Conservation (phyloP, 1,140 invertebrate genomes). For the Drosophila pseudoananassae region DNA sequence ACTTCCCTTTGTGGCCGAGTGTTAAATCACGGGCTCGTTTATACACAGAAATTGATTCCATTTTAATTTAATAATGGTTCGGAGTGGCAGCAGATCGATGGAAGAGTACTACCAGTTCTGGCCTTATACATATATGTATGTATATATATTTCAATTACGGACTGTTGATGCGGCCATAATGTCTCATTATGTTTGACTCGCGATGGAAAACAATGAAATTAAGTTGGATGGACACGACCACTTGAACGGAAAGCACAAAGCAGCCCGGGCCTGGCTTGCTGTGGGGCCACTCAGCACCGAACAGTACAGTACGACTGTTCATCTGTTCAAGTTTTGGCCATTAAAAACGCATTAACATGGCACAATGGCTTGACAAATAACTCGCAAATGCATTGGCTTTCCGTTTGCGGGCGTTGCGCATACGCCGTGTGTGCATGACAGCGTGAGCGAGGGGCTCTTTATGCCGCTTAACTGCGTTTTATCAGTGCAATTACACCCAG, state of each 20-base stretch:
- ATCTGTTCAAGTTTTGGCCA: slow-evolving; percentile 71
- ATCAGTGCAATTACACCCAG: slow-evolving; percentile 67
- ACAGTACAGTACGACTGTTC: slow-evolving; percentile 39
- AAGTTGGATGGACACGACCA: slow-evolving; percentile 42
- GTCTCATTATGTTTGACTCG: slow-evolving; percentile 75
- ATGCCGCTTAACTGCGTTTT: slow-evolving; percentile 67
- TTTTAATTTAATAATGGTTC: slow-evolving; percentile 45
- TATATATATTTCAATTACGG: slow-evolving; percentile 79
- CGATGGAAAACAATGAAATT: slow-evolving; percentile 68
- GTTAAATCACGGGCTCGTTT: slow-evolving; percentile 34
- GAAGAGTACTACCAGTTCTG: background rate
- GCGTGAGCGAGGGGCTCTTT: slow-evolving; percentile 41
- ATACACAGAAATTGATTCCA: slow-evolving; percentile 48
- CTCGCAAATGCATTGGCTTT: slow-evolving; percentile 65
- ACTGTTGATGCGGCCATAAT: slow-evolving; percentile 56
- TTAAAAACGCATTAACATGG: slow-evolving; percentile 79
- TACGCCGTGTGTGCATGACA: slow-evolving; percentile 50
- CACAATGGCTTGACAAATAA: slow-evolving; percentile 80
- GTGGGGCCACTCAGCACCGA: background rate
- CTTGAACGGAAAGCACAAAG: slow-evolving; percentile 65
- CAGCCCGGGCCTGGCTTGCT: background rate
- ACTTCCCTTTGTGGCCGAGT: slow-evolving; percentile 14
- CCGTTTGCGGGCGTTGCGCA: slow-evolving; percentile 49
- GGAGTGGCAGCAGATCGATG: slow-evolving; percentile 24
- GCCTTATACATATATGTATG: slow-evolving; percentile 7